These are phyloP conservation scores for Epicauta chinensis DNA, from an alignment of 1,140 invertebrate genomes.

Conservation along the genomic window DNA sequence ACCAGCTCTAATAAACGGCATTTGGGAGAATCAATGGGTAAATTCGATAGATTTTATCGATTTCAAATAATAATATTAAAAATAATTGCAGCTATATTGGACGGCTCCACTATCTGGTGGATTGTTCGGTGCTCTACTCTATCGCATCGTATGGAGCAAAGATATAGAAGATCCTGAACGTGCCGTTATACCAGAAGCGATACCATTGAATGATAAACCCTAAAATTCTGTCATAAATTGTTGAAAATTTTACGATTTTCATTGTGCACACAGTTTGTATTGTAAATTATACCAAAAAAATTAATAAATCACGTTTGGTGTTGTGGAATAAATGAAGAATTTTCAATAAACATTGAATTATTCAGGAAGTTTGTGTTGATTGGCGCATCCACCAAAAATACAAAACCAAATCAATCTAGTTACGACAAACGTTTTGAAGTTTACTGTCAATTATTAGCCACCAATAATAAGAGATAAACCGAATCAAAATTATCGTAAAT, in stretches of 20 bases:
- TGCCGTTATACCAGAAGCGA: conserved; percentile 18
- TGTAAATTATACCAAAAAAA: background rate
- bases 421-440: too few relatives aligned
- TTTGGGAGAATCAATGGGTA: conserved; percentile 70
- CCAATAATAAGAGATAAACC: too few relatives aligned
- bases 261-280: too few relatives aligned
- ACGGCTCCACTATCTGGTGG: conserved; percentile 58
- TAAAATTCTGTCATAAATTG: conserved; percentile 2
- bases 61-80: too few relatives aligned
- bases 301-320: background rate
- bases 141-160: conserved; percentile 45
- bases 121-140: conserved; percentile 52
- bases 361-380: too few relatives aligned
- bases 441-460: too few relatives aligned
- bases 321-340: background rate
- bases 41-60: background rate
- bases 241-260: background rate
- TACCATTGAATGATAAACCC: conserved; percentile 27
- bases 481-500: too few relatives aligned
- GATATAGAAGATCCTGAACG: conserved; percentile 19
- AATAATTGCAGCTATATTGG: conserved; percentile 59
- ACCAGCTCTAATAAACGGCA: conserved; percentile 63
- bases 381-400: background rate
- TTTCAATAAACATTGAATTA: background rate
- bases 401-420: background rate